Evolutionary conservation across 2,113 vertebrate genomes (phyloP).

Genomic region (Piaya cayana): DNA sequence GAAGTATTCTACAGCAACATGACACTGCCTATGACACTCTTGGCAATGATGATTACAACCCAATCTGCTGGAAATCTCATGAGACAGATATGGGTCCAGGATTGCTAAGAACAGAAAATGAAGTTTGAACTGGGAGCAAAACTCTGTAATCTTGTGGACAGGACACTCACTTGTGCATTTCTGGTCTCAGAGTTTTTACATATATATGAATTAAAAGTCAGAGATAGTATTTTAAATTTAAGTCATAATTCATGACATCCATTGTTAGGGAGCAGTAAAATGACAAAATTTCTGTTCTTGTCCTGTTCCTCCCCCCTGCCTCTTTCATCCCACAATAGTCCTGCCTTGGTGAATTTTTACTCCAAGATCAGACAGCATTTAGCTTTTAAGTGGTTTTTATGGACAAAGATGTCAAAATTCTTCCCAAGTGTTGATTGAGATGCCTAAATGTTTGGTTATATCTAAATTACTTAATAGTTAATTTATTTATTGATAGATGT

Average conservation of each 20-base stretch:
- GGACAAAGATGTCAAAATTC: neutral
- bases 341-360: neutral
- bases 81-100: fast-evolving
- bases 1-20: neutral
- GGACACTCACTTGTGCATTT: neutral
- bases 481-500: conserved; percentile 16
- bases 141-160: fast-evolving
- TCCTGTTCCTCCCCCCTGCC: neutral
- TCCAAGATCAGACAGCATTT: neutral
- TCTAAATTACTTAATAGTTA: neutral
- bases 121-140: neutral
- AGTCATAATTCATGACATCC: neutral
- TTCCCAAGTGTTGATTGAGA: neutral
- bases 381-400: neutral
- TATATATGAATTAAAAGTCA: neutral
- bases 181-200: neutral
- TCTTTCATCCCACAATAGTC: fast-evolving
- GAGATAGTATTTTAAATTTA: neutral
- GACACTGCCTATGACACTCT: neutral
- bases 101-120: neutral
- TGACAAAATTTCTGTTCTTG: neutral
- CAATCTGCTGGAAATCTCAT: neutral
- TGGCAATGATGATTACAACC: neutral
- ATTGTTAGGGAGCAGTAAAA: neutral
- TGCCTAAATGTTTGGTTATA: neutral